Evolutionary conservation across 2,797 vertebrate species (phyloP), one percentile per base, ranked within the genome.

Genomic region (Brachymystax lenok): DNA sequence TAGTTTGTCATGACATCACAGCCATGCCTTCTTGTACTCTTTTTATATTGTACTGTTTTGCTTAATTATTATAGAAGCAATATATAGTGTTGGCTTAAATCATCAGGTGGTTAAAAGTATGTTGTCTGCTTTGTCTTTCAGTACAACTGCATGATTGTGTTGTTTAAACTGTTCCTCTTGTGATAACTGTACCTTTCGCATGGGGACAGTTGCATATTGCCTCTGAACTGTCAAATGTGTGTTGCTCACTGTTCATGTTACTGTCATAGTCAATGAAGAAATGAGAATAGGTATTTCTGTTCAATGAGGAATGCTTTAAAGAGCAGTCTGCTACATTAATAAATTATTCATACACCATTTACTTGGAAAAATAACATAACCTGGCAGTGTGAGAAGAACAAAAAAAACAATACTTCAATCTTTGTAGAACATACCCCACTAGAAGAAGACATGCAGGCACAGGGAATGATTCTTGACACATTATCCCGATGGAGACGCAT

Each of bases 301-400:
- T 46, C n/a, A 28, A 71, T 50, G 33, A 40, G 59, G 59, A 74
- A 46, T 74, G 21, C 5, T 17, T 13, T 69, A 51, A 52, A 68
- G 24, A 21, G 27, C 50, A 4, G 24, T 63, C 30, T 46, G 52
- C 17, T 7, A 56, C 76, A 72, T 71, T 2, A 52, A 67, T 28
- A 73, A 35, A 74, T 50, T 46, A 73, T 73, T 46, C 69, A 72
- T 73, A 28, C 24, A 35, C n/a, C 33, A 52, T 69, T 28, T 46
- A 40, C 10, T 64, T 69, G 7, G 5, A 66, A 16, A 6, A 12
- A 27, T 14, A 66, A 24, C 3, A 14, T 52, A 16, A 6, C 54
- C 7, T 46, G 40, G 8, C 40, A 10, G 40, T 46, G 40, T 12
- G 40, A 46, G 8, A 46, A 24, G 24, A 7, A 46, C 2, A 2